A percentile compares a stretch with the other conserved stretches of the same genome.
Evolutionary conservation across 2,797 vertebrate species (phyloP).

Genomic region (Diplodus sargus): DNA sequence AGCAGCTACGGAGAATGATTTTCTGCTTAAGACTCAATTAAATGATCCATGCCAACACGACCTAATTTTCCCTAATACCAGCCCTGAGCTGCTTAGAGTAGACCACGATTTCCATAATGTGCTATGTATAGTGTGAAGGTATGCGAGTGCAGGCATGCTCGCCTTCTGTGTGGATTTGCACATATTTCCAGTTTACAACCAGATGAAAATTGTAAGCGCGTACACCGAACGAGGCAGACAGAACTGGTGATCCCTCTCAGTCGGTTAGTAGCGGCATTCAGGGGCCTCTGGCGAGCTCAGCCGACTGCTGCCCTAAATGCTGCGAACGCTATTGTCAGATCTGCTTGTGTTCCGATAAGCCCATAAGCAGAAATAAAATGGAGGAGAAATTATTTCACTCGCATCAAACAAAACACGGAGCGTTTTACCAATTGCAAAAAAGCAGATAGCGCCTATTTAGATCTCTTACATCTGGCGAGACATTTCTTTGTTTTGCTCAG

Average conservation of each 20-base stretch:
- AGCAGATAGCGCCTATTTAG: slow-evolving; percentile 30
- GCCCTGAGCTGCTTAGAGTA: slow-evolving; percentile 61
- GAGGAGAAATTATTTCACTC: background rate
- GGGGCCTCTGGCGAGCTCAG: background rate
- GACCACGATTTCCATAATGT: slow-evolving; percentile 63
- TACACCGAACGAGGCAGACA: background rate
- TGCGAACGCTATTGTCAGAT: slow-evolving; percentile 34
- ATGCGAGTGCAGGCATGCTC: slow-evolving; percentile 24
- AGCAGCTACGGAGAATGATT: slow-evolving; percentile 60
- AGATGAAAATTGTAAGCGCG: slow-evolving; percentile 7
- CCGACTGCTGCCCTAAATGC: slow-evolving; percentile 5
- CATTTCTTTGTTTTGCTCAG: slow-evolving; percentile 2
- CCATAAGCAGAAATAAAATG: slow-evolving; percentile 25
- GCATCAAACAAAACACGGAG: background rate
- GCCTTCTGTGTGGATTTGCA: slow-evolving; percentile 12
- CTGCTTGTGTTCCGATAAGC: slow-evolving; percentile 6
- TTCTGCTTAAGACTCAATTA: slow-evolving; percentile 73
- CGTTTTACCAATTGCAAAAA: slow-evolving; percentile 8
- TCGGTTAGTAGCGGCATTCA: background rate
- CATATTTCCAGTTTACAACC: slow-evolving; percentile 20
- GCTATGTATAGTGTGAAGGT: slow-evolving; percentile 41
- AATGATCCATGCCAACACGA: slow-evolving; percentile 63
- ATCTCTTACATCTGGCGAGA: slow-evolving; percentile 27
- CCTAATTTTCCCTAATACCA: slow-evolving; percentile 74
- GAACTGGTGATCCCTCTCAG: background rate